These are phyloP conservation scores for Ceratina calcarata DNA, from an alignment of 1,140 invertebrate genomes.

Conservation along the genomic window DNA sequence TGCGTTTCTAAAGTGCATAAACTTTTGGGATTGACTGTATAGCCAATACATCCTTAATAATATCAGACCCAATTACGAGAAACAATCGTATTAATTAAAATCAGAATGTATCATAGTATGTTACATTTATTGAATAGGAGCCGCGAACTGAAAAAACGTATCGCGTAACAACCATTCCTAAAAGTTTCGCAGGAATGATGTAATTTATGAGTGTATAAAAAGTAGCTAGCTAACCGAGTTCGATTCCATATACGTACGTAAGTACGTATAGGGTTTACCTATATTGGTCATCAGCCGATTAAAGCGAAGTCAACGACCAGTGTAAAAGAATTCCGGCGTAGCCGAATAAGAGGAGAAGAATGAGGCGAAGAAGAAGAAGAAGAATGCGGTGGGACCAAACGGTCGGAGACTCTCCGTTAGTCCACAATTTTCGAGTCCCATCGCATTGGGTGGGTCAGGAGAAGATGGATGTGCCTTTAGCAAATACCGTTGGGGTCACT, in stretches of 20 bases:
- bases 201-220: conserved; percentile 15
- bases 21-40: too few relatives aligned
- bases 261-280: too few relatives aligned
- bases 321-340: conserved; percentile 35
- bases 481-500: neutral
- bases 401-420: conserved; percentile 68
- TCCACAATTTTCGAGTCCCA: conserved; percentile 75
- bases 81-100: neutral
- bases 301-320: conserved; percentile 54
- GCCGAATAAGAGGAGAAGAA: conserved; percentile 5
- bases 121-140: neutral
- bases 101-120: neutral
- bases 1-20: too few relatives aligned
- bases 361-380: conserved; percentile 24
- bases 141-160: neutral
- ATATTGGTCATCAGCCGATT: neutral
- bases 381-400: conserved; percentile 9
- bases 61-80: neutral
- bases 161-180: neutral
- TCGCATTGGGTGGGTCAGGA: conserved; percentile 67
- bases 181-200: neutral
- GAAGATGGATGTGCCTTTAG: conserved; percentile 75
- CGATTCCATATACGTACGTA: conserved; percentile 4
- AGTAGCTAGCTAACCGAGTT: conserved; percentile 2
- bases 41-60: too few relatives aligned